Conservation (phyloP, 2,113 vertebrate genomes). For the Melanotaenia duboulayi region DNA sequence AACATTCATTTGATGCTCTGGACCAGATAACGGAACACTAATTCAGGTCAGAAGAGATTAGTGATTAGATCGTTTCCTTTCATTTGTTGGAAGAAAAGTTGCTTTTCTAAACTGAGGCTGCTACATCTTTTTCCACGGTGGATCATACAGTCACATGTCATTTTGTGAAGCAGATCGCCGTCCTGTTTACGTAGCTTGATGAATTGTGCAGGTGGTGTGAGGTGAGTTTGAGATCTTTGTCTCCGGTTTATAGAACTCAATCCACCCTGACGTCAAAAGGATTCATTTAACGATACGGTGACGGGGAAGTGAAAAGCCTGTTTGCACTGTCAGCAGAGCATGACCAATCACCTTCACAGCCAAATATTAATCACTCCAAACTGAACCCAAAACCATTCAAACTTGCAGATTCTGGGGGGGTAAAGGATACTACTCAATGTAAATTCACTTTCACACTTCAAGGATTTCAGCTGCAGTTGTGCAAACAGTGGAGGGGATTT, state of each 20-base stretch:
- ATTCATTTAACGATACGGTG: conserved; percentile 10
- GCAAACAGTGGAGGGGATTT: conserved; percentile 45
- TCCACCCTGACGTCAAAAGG: conserved; percentile 28
- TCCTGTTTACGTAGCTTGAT: conserved; percentile 1
- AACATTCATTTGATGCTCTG: too few species aligned
- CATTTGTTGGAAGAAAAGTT: too few species aligned
- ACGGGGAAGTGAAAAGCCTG: conserved; percentile 24
- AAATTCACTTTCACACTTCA: conserved; percentile 38
- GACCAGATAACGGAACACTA: too few species aligned
- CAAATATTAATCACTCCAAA: conserved; percentile 1
- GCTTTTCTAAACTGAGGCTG: too few species aligned
- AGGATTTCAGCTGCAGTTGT: conserved; percentile 39
- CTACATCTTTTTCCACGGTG: neutral
- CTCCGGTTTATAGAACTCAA: neutral
- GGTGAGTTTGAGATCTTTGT: conserved; percentile 1
- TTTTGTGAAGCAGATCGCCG: neutral
- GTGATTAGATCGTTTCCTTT: too few species aligned
- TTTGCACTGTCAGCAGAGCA: conserved; percentile 41
- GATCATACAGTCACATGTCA: neutral
- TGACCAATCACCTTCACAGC: conserved; percentile 23
- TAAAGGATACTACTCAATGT: conserved; percentile 23
- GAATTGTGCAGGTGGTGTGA: conserved; percentile 18
- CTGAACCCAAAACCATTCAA: neutral
- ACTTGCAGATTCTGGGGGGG: conserved; percentile 4
- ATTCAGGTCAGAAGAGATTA: too few species aligned